Evolutionary conservation across 1,140 invertebrate species (phyloP).

Genomic region (Cheumatopsyche charites): DNA sequence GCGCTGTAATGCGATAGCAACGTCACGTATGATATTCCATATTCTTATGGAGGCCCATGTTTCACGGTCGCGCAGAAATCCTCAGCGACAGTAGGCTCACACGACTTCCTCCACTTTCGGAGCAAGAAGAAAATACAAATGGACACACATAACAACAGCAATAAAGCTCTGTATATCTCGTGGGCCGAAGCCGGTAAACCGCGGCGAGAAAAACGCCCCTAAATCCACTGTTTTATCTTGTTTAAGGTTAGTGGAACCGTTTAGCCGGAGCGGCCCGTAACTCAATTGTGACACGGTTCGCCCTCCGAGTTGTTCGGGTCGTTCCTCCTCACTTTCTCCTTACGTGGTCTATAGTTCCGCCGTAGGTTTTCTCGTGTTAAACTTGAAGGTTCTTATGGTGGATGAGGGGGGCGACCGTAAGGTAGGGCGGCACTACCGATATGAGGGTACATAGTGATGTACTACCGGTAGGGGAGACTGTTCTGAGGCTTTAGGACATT

Average conservation of each 20-base stretch:
- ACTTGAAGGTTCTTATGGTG: not conserved
- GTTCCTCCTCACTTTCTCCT: not conserved
- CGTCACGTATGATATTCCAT: not conserved
- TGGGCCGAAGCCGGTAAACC: not conserved
- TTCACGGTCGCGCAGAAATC: conserved; percentile 6
- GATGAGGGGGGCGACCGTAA: too few relatives aligned
- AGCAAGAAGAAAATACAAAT: not conserved
- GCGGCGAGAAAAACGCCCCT: conserved; percentile 27
- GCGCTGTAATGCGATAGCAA: too few relatives aligned
- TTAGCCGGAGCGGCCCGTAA: conserved; percentile 31
- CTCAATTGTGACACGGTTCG: conserved; percentile 42
- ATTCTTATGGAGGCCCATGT: conserved; percentile 9
- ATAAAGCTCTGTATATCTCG: not conserved
- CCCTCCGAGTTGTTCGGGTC: not conserved
- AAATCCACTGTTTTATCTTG: conserved; percentile 43
- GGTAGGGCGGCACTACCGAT: too few relatives aligned
- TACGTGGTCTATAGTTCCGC: not conserved
- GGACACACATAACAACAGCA: too few relatives aligned
- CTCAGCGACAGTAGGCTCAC: not conserved
- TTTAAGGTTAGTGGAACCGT: conserved; percentile 41
- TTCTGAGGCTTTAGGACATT: too few relatives aligned
- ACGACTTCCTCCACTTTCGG: not conserved
- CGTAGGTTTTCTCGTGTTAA: not conserved
- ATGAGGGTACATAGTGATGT: too few relatives aligned
- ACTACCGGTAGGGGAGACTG: too few relatives aligned